Evolutionary conservation across 2,113 vertebrate species (phyloP), one percentile per base, ranked within the genome.

Genomic region (Acrocephalus arundinaceus): DNA sequence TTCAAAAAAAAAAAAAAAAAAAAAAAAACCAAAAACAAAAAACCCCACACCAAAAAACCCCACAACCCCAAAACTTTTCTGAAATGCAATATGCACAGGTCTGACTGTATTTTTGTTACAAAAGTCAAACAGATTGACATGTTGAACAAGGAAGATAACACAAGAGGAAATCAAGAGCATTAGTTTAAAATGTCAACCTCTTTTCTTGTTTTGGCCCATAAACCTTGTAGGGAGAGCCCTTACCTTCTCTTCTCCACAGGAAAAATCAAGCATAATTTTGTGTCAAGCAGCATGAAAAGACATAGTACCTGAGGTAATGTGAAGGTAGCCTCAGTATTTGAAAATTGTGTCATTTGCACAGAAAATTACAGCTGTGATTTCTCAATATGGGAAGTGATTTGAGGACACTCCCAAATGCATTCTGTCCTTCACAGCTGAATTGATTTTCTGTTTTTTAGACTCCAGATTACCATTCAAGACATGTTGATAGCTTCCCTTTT

Each of bases 61-160:
- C 35, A 17, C 51, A 54, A 30, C 15, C 59, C 24, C 15, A 63
- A 94, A 95, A 62, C 75, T 96, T 85, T 94, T 92, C 86, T 93
- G 92, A 95, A 97, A 92, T 79, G 74, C 75, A 93, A 79, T 96
- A 95, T 75, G 83, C 58, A 62, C 93, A 80, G 73, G 66, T 82
- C 87, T 91, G 87, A 67, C 73, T 83, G 17, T 92, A 94, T 94
- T 97, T 97, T 94, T 94, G 70, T 93, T 95, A 84, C 65, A 78
- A 77, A 95, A 96, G 78, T 96, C 87, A 92, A 94, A 80, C 71
- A 81, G 82, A 95, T 91, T 81, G 84, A 92, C 52, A 15, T 65
- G 67, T 68, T 93, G 72, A 94, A 80, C 27, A 80, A 87, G 68
- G 31, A 92, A 90, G 85, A 89, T 84, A 81, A 74, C 27, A 43